Evolutionary conservation across 2,797 vertebrate species (phyloP).

Genomic region (Perodicticus potto): DNA sequence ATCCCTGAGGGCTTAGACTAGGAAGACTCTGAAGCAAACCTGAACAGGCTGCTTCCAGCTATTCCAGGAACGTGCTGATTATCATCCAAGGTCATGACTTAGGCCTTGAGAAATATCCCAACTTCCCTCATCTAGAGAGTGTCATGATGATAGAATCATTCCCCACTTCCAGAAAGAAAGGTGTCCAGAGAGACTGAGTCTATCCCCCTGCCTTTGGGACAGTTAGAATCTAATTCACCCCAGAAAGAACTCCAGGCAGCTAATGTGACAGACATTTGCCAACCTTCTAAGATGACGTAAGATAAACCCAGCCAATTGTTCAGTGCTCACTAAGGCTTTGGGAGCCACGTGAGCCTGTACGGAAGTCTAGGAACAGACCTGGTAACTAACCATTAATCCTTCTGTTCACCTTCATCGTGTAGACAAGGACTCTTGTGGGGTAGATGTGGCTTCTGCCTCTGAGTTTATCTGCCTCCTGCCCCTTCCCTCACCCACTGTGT

Average conservation of each 20-base stretch:
- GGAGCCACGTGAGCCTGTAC: background rate
- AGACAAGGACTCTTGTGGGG: background rate
- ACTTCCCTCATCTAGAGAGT: background rate
- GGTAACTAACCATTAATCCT: background rate
- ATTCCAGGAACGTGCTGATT: conserved; percentile 36
- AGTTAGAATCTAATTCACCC: background rate
- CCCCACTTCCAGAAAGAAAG: background rate
- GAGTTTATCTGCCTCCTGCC: too few species aligned
- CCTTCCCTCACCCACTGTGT: too few species aligned
- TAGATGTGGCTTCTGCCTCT: background rate
- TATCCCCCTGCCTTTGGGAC: background rate
- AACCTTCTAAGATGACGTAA: background rate
- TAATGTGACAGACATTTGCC: background rate
- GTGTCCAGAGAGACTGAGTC: background rate
- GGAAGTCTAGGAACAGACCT: background rate
- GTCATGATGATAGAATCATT: background rate
- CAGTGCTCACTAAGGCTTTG: background rate
- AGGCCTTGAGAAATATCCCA: background rate
- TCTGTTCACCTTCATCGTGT: background rate
- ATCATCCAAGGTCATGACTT: background rate
- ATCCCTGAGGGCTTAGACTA: background rate
- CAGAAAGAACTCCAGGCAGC: background rate
- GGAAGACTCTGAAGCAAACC: background rate
- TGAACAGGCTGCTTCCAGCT: background rate
- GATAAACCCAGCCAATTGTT: background rate